Evolutionary conservation across 2,797 vertebrate species (phyloP), one percentile per base, ranked within the genome.

Genomic region (Anolis apletophallus): DNA sequence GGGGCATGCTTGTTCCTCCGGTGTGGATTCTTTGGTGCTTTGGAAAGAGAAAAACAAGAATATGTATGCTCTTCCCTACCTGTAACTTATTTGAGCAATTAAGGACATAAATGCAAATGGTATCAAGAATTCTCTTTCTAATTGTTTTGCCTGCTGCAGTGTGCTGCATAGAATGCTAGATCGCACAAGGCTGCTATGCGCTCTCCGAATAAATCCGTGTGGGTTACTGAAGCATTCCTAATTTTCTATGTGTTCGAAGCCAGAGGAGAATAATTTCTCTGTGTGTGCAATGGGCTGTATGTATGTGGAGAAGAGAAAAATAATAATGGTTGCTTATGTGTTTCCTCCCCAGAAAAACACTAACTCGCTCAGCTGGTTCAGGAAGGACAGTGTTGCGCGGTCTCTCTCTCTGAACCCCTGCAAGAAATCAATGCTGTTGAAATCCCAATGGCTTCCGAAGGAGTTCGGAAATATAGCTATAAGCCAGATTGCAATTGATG

Each of bases 1-100:
- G 5, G 84, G 88, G 88, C 87, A 89, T 88, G 81, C 46, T 90
- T 94, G 90, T 93, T 68, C 89, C 81, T 93, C 85, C 84, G 88
- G 86, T 0, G 1, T 92, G 46, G 78, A 0, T 83, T 78, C 2
- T 14, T 87, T 84, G 83, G 36, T 64, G 34, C 0, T 81, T 86
- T 91, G 80, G 92, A 93, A 95, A 93, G 88, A 88, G 85, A 54
- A 36, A 91, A 87, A 83, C 83, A 64, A 81, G 91, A 40, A 19
- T 83, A 21, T 34, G 59, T 75, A 91, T 93, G 55, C 86, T 77
- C 59, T 14, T 80, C 73, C 75, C 72, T 79, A 59, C 16, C 14
- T 83, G 88, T 80, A 75, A 90, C 55, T 86, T 59, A 34, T 82
- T 87, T 91, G 82, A 71, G 40, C 52, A 40, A 91, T 83, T 84